These are phyloP conservation scores for Cardinalis cardinalis DNA, from an alignment of 2,113 vertebrate genomes.

Conservation along the genomic window DNA sequence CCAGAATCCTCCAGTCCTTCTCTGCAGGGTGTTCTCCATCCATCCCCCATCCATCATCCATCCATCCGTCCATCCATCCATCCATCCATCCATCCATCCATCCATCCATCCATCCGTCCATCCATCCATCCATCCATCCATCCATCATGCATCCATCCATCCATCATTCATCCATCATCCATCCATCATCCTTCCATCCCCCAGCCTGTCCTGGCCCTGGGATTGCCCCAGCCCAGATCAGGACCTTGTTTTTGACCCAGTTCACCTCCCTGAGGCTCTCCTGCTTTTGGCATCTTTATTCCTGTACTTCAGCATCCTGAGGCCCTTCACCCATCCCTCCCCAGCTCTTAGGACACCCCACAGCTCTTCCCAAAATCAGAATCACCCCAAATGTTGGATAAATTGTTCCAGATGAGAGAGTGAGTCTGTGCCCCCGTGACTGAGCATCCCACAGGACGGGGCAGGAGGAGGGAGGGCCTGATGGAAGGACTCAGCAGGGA, in stretches of 20 bases:
- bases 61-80: not conserved
- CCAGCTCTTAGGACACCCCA: not conserved
- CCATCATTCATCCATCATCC: too few relatives aligned
- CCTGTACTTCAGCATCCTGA: not conserved
- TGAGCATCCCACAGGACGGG: rapidly evolving
- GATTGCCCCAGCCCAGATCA: rapidly evolving
- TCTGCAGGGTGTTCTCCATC: not conserved
- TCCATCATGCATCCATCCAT: too few relatives aligned
- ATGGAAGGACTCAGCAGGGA: not conserved
- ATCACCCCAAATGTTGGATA: not conserved
- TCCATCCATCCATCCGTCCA: not conserved
- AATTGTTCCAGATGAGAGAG: not conserved
- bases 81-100: not conserved
- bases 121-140: not conserved
- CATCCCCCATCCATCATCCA: not conserved
- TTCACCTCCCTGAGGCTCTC: not conserved
- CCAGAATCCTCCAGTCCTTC: not conserved
- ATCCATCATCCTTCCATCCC: not conserved
- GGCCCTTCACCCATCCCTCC: not conserved
- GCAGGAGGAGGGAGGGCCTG: not conserved
- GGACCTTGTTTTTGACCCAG: not conserved
- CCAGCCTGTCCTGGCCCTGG: not conserved
- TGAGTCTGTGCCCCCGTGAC: not conserved
- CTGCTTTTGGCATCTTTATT: not conserved
- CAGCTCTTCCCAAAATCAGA: not conserved